Conservation (phyloP, 2,888 invertebrate species). For the Trissoscelio sp. region DNA sequence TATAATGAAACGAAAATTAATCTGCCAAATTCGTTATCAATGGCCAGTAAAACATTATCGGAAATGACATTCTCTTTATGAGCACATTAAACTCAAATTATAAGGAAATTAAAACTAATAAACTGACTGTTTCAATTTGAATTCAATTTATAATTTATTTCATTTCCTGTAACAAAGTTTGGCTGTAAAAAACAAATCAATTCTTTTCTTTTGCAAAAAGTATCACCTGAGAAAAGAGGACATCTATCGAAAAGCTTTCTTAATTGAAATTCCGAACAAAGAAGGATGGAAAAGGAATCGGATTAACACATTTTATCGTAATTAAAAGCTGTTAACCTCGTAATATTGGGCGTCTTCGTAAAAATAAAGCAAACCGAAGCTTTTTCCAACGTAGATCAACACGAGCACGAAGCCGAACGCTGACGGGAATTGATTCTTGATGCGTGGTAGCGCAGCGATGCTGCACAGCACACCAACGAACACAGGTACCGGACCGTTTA, state of each 20-base stretch:
- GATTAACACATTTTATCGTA: slow-evolving; percentile 41
- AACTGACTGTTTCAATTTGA: no score
- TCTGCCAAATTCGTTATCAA: not conserved
- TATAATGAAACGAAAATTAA: slow-evolving; percentile 15
- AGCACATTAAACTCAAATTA: not conserved
- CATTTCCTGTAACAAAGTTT: no score
- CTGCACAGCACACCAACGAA: slow-evolving; percentile 86
- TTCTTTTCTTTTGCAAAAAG: not conserved
- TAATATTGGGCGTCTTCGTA: slow-evolving; percentile 70
- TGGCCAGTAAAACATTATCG: not conserved
- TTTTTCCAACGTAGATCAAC: slow-evolving; percentile 72
- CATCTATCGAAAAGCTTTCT: not conserved
- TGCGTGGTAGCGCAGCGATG: slow-evolving; percentile 86
- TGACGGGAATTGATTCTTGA: slow-evolving; percentile 74
- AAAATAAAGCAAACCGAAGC: slow-evolving; percentile 62
- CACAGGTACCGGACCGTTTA: slow-evolving; percentile 88
- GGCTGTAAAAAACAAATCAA: no score
- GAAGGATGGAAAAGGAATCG: slow-evolving; percentile 25
- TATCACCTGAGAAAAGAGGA: not conserved
- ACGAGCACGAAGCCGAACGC: slow-evolving; percentile 75
- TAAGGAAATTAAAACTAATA: no score
- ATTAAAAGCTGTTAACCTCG: slow-evolving; percentile 66
- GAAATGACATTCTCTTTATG: not conserved
- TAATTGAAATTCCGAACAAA: slow-evolving; percentile 20
- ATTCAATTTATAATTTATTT: no score